Evolutionary conservation across 2,113 vertebrate genomes (phyloP).

Genomic region (Falcunculus frontatus): DNA sequence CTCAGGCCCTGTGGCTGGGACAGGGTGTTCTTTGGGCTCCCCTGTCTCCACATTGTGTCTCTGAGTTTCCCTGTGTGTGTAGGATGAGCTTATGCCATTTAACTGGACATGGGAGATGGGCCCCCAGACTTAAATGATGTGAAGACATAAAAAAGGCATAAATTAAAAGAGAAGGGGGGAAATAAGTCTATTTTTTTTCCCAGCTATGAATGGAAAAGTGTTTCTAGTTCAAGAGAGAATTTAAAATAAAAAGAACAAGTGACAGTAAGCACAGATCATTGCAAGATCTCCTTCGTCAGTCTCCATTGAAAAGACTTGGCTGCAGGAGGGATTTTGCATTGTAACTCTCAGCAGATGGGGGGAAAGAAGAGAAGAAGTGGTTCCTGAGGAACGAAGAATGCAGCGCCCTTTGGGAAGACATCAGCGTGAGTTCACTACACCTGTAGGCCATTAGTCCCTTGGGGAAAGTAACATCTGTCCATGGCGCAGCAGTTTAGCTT

Average conservation of each 20-base stretch:
- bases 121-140: too few relatives aligned
- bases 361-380: not conserved
- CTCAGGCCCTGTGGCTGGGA: too few relatives aligned
- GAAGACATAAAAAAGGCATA: not conserved
- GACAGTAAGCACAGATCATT: not conserved
- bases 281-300: not conserved
- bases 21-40: too few relatives aligned
- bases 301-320: not conserved
- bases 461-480: not conserved
- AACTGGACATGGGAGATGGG: too few relatives aligned
- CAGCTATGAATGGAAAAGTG: not conserved
- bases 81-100: too few relatives aligned
- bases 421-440: not conserved
- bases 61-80: too few relatives aligned
- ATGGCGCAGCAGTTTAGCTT: too few relatives aligned
- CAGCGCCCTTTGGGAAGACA: not conserved
- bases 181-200: not conserved
- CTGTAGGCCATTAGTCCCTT: not conserved
- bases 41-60: too few relatives aligned
- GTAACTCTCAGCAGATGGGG: not conserved
- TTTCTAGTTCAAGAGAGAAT: not conserved
- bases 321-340: not conserved
- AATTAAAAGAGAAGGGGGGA: not conserved
- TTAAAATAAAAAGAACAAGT: not conserved
- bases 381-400: not conserved